Conservation (phyloP, 2,888 invertebrate species). For the Cyrtodaria siliqua region DNA sequence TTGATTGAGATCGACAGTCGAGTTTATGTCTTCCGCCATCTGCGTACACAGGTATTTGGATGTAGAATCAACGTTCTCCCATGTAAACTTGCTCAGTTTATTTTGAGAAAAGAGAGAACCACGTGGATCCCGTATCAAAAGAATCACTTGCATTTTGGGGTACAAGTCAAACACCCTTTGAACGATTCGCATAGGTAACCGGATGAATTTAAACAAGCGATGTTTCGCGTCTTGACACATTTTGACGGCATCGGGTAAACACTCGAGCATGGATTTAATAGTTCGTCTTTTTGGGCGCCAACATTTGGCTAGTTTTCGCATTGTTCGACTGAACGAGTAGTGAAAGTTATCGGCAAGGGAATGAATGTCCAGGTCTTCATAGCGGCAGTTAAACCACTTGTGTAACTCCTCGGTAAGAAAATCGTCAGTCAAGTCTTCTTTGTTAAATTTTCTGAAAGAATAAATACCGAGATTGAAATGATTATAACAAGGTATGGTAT, state of each 20-base stretch:
- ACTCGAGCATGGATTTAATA: constrained; percentile 29
- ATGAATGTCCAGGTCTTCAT: constrained; percentile 43
- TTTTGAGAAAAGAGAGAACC: constrained; percentile 49
- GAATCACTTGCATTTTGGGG: constrained; percentile 53
- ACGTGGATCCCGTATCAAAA: constrained; percentile 55
- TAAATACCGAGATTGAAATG: no score
- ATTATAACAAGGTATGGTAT: no score
- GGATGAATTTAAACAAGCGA: constrained; percentile 55
- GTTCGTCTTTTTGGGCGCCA: constrained; percentile 35
- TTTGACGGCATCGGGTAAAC: constrained; percentile 47
- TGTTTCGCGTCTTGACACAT: constrained; percentile 42
- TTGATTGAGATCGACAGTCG: constrained; percentile 28
- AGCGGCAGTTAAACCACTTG: constrained; percentile 60
- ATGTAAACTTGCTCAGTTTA: constrained; percentile 24
- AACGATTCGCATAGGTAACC: constrained; percentile 45
- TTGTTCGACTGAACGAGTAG: constrained; percentile 33
- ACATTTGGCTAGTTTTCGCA: constrained; percentile 36
- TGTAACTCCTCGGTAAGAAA: constrained; percentile 35
- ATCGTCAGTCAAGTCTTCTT: constrained; percentile 43
- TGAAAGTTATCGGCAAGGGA: constrained; percentile 51
- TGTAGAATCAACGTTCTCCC: constrained; percentile 25
- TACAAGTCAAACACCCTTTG: constrained; percentile 31
- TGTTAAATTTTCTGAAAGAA: constrained; percentile 35
- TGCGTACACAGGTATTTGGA: constrained; percentile 34
- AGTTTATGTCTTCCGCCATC: constrained; percentile 36